Percentiles rank a stretch among this genome's conserved stretches.
These are phyloP conservation scores for Lepidochrysops patricia DNA, from an alignment of 2,888 invertebrate species.

Conservation along the genomic window DNA sequence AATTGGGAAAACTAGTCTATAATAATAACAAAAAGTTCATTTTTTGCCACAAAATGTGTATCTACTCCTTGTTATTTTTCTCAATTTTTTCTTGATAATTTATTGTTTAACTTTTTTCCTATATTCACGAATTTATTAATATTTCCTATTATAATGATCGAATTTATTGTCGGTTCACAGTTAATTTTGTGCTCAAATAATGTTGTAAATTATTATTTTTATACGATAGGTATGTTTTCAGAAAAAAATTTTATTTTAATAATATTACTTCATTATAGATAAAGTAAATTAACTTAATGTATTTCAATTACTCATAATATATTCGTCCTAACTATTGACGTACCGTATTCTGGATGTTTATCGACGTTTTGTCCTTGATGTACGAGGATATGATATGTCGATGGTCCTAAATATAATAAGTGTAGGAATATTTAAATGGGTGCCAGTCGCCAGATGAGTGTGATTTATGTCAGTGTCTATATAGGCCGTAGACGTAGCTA, in stretches of 20 bases:
- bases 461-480: constrained; percentile 59
- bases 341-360: background rate
- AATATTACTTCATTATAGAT: background rate
- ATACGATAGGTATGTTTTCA: background rate
- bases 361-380: background rate
- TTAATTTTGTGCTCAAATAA: background rate
- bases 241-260: background rate
- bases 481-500: too few relatives aligned
- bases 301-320: constrained; percentile 4
- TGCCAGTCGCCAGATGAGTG: constrained; percentile 53
- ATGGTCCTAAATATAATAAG: background rate
- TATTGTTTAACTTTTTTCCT: background rate
- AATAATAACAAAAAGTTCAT: too few relatives aligned
- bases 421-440: constrained; percentile 7
- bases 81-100: too few relatives aligned
- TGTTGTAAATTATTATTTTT: background rate
- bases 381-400: background rate
- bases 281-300: background rate
- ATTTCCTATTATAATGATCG: background rate
- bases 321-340: constrained; percentile 3
- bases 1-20: too few relatives aligned
- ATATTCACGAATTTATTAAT: background rate
- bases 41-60: too few relatives aligned
- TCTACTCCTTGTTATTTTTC: too few relatives aligned
- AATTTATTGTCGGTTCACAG: background rate